Base-by-base conservation (phyloP, 2,113 vertebrate species). In the Lophochroa leadbeateri region DNA sequence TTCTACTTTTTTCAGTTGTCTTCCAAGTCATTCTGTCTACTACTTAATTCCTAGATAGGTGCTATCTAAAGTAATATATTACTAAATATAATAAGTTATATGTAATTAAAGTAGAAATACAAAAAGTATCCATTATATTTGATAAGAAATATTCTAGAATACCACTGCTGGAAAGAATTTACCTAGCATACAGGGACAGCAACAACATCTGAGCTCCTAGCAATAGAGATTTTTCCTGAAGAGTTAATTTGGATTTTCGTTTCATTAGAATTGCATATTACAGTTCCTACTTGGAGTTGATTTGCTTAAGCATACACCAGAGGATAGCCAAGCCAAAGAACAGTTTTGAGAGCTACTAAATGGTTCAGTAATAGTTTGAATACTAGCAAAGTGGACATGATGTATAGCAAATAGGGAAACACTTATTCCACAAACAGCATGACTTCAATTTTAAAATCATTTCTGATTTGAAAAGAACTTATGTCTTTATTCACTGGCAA, bases 281-380 rank as follows among this genome's bases (percentile, higher is more conserved):
- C 13, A 28, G 50, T 44, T 94, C 87, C 80, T 89, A 46, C 82
- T 84, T 71, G 65, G 65, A 94, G 37, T 4, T 82, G 41, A 91
- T 94, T 81, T 89, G 50, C 68, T 86, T 65, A 74, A 93, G 60
- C 63, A 88, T 52, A 61, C 57, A 58, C 82, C 27, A 71, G 79
- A 90, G 85, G 29, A 92, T 65, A 90, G 58, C 23, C 74, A 94
- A 94, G 41, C 21, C 80, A 88, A 96, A 90, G 55, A 78, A 35
- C 27, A 75, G 29, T 50, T 88, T 76, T 67, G 46, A 86, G 49
- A 17, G 23, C 50, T 60, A 11, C 61, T 74, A 60, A 91, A 47
- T 41, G 52, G 60, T 69, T 81, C 68, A 75, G 52, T 44, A 85
- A 74, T 37, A 65, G 33, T 33, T 8, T 90, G 78, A 76, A 53